Conservation (phyloP, 2,888 invertebrate species). For the Thereva unica region DNA sequence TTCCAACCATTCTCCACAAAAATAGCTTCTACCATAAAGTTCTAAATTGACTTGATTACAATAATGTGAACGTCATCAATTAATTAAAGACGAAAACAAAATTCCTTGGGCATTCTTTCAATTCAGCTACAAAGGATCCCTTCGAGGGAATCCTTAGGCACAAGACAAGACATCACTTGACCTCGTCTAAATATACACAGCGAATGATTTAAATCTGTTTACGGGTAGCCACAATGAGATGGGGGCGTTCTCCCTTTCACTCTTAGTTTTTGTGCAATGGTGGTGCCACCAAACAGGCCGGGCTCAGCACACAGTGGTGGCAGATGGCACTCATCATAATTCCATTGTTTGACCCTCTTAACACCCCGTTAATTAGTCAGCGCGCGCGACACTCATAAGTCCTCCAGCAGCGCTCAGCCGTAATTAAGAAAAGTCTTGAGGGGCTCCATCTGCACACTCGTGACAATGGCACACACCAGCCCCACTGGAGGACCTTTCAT, state of each 20-base stretch:
- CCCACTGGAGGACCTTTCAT: conserved; percentile 12
- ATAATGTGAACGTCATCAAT: too few relatives aligned
- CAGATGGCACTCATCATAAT: conserved; percentile 39
- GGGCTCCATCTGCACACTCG: conserved; percentile 22
- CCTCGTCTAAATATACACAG: conserved; percentile 26
- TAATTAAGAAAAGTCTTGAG: conserved; percentile 38
- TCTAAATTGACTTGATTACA: too few relatives aligned
- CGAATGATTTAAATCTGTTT: conserved; percentile 34
- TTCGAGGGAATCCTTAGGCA: too few relatives aligned
- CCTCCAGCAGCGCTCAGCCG: conserved; percentile 19
- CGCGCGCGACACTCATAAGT: conserved; percentile 42
- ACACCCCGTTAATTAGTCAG: conserved; percentile 42
- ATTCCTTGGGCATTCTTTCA: too few relatives aligned
- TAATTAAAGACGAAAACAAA: too few relatives aligned
- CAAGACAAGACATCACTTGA: conserved; percentile 18
- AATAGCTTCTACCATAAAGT: too few relatives aligned
- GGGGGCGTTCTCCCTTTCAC: background rate
- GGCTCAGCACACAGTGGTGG: background rate
- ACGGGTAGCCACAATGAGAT: background rate
- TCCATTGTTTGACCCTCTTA: conserved; percentile 42
- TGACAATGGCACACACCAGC: conserved; percentile 10
- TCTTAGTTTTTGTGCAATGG: too few relatives aligned
- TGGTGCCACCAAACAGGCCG: too few relatives aligned
- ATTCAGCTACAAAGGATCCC: too few relatives aligned
- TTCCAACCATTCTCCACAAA: too few relatives aligned